Base-by-base conservation (phyloP, 2,113 vertebrate genomes). In the Lophius piscatorius region DNA sequence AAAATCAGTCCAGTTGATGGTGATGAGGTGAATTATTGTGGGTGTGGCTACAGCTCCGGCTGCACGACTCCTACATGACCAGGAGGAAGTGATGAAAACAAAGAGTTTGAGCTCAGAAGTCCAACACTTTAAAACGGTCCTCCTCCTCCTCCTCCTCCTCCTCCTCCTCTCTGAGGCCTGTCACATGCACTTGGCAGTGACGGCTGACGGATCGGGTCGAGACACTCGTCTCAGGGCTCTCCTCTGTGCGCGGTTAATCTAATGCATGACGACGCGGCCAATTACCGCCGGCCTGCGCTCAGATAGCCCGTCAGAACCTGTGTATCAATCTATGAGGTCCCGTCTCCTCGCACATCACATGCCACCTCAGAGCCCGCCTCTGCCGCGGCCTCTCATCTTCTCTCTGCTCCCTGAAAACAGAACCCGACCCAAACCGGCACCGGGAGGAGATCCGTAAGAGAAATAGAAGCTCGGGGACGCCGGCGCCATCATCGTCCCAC, bases 231-330 rank as follows among this genome's bases (percentile, higher is more conserved):
- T 93, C 91, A 88, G 93, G 93, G 93, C 93, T 92, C 88, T 94
- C 81, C 88, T 93, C 91, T 87, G 89, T 92, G 88, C 91, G 87
- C 91, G 86, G 91, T 93, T 93, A 94, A 94, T 93, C 90, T 95
- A 94, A 95, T 94, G 90, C 92, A 86, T 93, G 92, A 89, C 91
- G 94, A 95, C 91, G 88, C 91, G 94, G 87, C 93, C 94, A 95
- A 95, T 95, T 96, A 95, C 89, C 92, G 90, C 69, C 83, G 87
- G 83, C 91, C 89, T 85, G 89, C 80, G 90, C 92, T 94, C 92
- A 95, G 95, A 94, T 92, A 93, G 91, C 89, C 93, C 93, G 94
- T 96, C 94, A 95, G 91, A 95, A 92, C 88, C 92, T 92, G 92
- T 94, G 93, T 94, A 94, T 95, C 94, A 93, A 90, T 93, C 89